These are phyloP conservation scores for Macropus fuliginosus DNA, from an alignment of 2,797 vertebrate species.

Conservation along the genomic window DNA sequence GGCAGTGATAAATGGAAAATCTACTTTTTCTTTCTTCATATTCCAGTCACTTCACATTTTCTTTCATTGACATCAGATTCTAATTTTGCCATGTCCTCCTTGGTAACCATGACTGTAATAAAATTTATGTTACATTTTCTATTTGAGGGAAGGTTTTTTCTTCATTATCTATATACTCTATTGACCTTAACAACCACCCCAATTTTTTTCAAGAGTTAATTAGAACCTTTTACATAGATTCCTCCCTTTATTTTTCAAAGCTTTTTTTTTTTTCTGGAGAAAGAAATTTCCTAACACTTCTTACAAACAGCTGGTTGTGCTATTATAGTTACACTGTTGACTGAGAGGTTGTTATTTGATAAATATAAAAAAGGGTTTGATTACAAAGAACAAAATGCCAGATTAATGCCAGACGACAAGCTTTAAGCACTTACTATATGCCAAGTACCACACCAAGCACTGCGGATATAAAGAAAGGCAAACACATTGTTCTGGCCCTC, in stretches of 20 bases:
- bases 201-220: background rate
- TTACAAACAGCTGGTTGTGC: background rate
- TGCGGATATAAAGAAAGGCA: background rate
- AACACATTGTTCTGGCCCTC: background rate
- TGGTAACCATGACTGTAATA: background rate
- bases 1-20: background rate
- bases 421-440: background rate
- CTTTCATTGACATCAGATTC: slow-evolving; percentile 16
- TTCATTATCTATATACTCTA: background rate
- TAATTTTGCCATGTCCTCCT: background rate
- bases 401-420: background rate
- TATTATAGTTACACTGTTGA: background rate
- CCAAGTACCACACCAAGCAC: background rate
- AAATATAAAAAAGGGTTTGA: background rate
- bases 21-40: background rate
- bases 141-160: background rate
- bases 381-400: background rate
- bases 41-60: background rate
- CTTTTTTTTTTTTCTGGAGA: background rate
- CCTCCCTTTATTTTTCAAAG: background rate
- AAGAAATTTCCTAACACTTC: background rate
- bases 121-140: slow-evolving; percentile 5
- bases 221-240: background rate
- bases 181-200: background rate
- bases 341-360: background rate